These are phyloP conservation scores for Phyllotreta cruciferae DNA, from an alignment of 2,888 invertebrate species.

Conservation along the genomic window DNA sequence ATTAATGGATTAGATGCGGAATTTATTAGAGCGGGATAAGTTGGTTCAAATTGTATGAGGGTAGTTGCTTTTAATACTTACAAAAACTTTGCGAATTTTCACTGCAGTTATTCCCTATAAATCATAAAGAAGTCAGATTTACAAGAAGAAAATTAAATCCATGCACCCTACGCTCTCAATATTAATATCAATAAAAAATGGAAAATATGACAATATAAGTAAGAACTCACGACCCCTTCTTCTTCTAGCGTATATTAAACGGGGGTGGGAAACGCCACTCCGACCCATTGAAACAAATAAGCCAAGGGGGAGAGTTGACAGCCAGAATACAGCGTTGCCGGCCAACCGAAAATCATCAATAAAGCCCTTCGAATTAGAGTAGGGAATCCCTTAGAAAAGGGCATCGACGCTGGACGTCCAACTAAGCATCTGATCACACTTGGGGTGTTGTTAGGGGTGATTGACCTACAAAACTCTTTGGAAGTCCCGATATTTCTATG, in stretches of 20 bases:
- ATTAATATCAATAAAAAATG: no score
- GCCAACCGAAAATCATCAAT: conserved; percentile 28
- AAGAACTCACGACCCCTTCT: conserved; percentile 6
- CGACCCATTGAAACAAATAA: conserved; percentile 29
- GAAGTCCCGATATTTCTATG: conserved; percentile 40
- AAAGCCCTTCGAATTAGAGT: conserved; percentile 21
- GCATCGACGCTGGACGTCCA: conserved; percentile 22
- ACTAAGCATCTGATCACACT: conserved; percentile 33
- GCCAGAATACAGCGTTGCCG: conserved; percentile 9
- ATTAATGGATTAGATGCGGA: no score
- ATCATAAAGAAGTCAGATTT: no score
- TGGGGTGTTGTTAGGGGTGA: conserved; percentile 38
- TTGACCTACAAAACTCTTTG: conserved; percentile 37
- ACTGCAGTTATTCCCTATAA: no score
- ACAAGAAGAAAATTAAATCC: no score
- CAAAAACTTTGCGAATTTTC: no score
- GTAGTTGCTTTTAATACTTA: no score
- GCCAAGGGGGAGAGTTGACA: conserved; percentile 18
- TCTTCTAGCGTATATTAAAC: neutral
- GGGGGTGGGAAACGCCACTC: conserved; percentile 16
- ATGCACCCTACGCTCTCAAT: no score
- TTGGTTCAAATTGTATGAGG: no score
- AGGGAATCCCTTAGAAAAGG: conserved; percentile 29
- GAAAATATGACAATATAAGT: conserved; percentile 3
- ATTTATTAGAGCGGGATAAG: no score